phyloP scores from a whole-genome alignment of 2,888 invertebrate genomes.

The Andrena praecox region DNA sequence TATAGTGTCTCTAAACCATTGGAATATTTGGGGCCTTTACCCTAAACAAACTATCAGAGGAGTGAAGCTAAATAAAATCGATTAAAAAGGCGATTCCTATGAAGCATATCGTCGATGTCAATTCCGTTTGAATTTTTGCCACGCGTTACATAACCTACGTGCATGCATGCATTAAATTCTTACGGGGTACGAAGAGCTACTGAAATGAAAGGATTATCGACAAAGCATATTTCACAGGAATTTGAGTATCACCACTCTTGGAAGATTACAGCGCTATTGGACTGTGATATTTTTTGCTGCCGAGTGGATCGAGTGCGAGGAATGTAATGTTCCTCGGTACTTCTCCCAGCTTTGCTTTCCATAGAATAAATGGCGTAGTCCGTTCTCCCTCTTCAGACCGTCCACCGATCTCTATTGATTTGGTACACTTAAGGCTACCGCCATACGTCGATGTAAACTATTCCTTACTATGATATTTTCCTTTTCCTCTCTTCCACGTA shows the following conservation, averaged over 20 bases:
- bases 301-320: not conserved
- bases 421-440: conserved; percentile 31
- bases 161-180: no score
- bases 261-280: not conserved
- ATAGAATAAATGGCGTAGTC: conserved; percentile 41
- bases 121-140: no score
- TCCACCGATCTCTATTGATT: conserved; percentile 48
- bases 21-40: no score
- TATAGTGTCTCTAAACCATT: no score
- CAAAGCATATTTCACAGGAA: not conserved
- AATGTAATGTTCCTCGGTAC: not conserved
- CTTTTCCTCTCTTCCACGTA: conserved; percentile 15
- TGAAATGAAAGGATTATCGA: not conserved
- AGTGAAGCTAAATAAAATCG: no score
- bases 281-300: not conserved
- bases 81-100: no score
- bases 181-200: no score
- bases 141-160: no score
- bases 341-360: conserved; percentile 10
- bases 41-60: no score
- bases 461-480: conserved; percentile 38
- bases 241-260: not conserved
- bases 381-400: conserved; percentile 22
- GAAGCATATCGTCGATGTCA: no score
- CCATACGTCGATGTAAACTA: conserved; percentile 44